Evolutionary conservation across 2,888 invertebrate species (phyloP).

Genomic region (Lepidocyrtoides sp.): DNA sequence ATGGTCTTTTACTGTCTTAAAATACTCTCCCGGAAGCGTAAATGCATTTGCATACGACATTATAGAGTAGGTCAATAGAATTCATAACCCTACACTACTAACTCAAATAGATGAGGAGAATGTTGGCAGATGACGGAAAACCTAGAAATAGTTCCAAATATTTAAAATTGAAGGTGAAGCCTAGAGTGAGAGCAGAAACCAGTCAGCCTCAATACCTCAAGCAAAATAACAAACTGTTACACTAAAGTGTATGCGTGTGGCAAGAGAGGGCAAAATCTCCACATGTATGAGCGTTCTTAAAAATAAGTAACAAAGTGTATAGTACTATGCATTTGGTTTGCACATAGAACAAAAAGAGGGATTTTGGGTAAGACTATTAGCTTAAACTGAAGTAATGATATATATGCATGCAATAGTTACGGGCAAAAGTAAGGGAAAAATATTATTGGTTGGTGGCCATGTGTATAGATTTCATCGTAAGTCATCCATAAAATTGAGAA

Average conservation of each 20-base stretch:
- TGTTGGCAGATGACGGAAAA: slow-evolving; percentile 35
- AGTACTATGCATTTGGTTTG: too few relatives aligned
- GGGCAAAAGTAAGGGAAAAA: too few relatives aligned
- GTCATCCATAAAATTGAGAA: slow-evolving; percentile 70
- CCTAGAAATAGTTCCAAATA: background rate
- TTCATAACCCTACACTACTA: slow-evolving; percentile 27
- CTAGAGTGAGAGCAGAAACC: background rate
- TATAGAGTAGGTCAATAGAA: slow-evolving; percentile 20
- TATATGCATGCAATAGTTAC: background rate
- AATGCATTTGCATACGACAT: background rate
- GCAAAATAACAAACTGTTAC: too few relatives aligned
- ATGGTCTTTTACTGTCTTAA: background rate
- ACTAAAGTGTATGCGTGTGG: background rate
- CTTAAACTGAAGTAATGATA: too few relatives aligned
- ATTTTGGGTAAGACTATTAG: too few relatives aligned
- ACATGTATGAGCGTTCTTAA: too few relatives aligned
- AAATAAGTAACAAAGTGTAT: too few relatives aligned
- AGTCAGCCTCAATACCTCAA: too few relatives aligned
- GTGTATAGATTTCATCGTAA: slow-evolving; percentile 17
- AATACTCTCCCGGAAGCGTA: slow-evolving; percentile 17
- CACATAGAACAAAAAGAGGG: too few relatives aligned
- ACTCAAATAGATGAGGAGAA: slow-evolving; percentile 17
- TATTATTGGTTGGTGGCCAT: background rate
- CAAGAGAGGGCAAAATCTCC: too few relatives aligned
- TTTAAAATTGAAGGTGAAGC: slow-evolving; percentile 32